Evolutionary conservation across 2,888 invertebrate species (phyloP).

Genomic region (Dinocampus coccinellae): DNA sequence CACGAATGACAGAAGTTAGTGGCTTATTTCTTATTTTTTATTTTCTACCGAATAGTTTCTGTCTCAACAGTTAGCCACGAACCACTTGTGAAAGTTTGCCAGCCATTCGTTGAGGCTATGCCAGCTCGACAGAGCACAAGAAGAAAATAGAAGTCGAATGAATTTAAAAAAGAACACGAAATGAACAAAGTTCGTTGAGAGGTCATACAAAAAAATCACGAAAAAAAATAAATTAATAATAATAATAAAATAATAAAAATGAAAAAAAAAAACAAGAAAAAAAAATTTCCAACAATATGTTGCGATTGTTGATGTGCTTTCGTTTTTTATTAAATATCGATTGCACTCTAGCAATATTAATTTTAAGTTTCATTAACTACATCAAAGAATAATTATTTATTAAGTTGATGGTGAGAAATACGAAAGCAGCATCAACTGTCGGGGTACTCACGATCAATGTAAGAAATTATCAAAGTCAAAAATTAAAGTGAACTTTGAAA

Average conservation of each 20-base stretch:
- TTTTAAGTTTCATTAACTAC: not conserved
- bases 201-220: not conserved
- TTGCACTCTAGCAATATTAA: not conserved
- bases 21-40: no score
- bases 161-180: not conserved
- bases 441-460: no score
- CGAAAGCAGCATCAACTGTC: not conserved
- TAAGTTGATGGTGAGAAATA: not conserved
- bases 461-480: no score
- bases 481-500: no score
- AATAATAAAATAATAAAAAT: no score
- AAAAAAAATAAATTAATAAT: no score
- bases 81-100: slow-evolving; percentile 3
- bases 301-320: not conserved
- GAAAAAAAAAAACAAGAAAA: no score
- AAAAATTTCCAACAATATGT: not conserved
- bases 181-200: not conserved
- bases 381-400: not conserved
- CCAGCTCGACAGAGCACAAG: not conserved
- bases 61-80: not conserved
- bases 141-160: not conserved
- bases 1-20: not conserved
- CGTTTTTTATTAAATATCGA: not conserved
- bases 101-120: not conserved
- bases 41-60: no score